Conservation (phyloP, 1,140 invertebrate genomes). For the Heliconius hewitsoni region DNA sequence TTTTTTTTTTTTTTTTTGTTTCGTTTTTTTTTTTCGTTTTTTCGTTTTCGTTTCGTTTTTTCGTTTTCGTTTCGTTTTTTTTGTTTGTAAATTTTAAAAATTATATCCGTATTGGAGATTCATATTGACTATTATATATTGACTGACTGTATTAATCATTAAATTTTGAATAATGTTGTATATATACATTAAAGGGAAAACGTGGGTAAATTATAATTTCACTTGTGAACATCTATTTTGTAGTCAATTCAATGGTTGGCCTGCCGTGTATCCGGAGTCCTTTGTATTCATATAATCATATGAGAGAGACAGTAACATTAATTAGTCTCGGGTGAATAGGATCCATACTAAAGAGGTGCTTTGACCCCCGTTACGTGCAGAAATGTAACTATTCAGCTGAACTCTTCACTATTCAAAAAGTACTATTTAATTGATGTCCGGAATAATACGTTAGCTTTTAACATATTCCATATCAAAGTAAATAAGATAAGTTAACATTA, state of each 20-base stretch:
- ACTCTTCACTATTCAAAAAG: slow-evolving; percentile 29
- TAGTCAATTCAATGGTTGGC: slow-evolving; percentile 28
- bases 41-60: too few relatives aligned
- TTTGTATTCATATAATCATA: slow-evolving; percentile 58
- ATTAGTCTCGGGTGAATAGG: slow-evolving; percentile 59
- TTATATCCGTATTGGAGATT: neutral
- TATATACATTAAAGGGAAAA: neutral
- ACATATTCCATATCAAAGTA: too few relatives aligned
- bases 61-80: too few relatives aligned
- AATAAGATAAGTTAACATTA: too few relatives aligned
- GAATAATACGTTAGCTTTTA: slow-evolving; percentile 25
- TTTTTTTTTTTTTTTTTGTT: too few relatives aligned
- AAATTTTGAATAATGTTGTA: neutral
- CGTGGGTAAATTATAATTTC: slow-evolving; percentile 2
- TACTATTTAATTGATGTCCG: slow-evolving; percentile 48
- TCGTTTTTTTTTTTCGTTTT: too few relatives aligned
- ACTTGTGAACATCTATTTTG: slow-evolving; percentile 16
- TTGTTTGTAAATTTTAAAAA: neutral
- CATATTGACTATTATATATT: neutral
- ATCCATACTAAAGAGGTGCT: slow-evolving; percentile 70
- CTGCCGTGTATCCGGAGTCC: slow-evolving; percentile 37
- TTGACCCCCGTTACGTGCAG: slow-evolving; percentile 62
- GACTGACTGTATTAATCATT: neutral
- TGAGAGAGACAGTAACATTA: slow-evolving; percentile 55
- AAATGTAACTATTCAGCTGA: slow-evolving; percentile 42